Conservation (phyloP, 2,113 vertebrate species). For the Bubalus kerabau region DNA sequence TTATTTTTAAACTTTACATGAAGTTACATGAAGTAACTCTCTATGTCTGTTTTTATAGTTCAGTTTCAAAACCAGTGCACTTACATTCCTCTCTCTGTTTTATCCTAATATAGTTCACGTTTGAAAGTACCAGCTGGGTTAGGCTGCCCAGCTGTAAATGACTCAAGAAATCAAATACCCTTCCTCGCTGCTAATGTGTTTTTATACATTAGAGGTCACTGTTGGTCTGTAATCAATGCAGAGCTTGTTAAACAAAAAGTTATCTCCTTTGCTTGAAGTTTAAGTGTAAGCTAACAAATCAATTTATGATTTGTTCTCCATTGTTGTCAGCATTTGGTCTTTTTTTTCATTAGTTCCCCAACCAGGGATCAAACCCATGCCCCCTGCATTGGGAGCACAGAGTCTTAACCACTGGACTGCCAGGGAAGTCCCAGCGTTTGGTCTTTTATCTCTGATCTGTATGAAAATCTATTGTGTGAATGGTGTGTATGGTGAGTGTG, state of each 20-base stretch:
- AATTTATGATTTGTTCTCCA: not conserved
- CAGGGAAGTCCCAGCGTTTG: not conserved
- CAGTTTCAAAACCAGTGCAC: not conserved
- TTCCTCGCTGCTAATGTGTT: not conserved
- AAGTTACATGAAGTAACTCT: not conserved
- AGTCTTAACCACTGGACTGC: not conserved
- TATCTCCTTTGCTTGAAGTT: not conserved
- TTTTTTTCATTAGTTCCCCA: not conserved
- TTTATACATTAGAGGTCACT: not conserved
- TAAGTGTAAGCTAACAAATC: not conserved
- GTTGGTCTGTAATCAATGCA: not conserved
- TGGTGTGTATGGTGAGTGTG: not conserved
- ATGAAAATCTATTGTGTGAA: not conserved
- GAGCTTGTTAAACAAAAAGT: conserved; percentile 1
- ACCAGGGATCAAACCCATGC: not conserved
- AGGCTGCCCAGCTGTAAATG: not conserved
- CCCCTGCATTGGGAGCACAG: not conserved
- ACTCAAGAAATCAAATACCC: conserved; percentile 14
- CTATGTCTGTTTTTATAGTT: not conserved
- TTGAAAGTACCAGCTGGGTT: not conserved
- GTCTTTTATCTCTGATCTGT: not conserved
- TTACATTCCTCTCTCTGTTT: not conserved
- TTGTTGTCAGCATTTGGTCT: not conserved
- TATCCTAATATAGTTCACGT: not conserved
- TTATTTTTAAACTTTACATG: too few species aligned